Conservation (phyloP, 2,888 invertebrate species). For the Troides helena region DNA sequence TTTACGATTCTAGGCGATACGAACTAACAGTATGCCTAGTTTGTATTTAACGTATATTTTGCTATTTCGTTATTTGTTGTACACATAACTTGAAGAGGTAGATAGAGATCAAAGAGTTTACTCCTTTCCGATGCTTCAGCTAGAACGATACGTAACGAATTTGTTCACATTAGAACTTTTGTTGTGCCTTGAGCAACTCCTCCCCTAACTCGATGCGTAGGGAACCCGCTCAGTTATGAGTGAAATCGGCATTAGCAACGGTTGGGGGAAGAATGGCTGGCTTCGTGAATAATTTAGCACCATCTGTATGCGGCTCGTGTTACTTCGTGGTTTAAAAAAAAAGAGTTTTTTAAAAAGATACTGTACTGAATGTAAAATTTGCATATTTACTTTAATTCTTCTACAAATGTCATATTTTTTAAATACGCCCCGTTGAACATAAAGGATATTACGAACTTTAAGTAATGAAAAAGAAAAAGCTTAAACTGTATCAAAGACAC, state of each 20-base stretch:
- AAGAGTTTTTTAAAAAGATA: slow-evolving; percentile 14
- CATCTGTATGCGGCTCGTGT: slow-evolving; percentile 28
- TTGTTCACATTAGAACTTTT: slow-evolving; percentile 28
- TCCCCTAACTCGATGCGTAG: slow-evolving; percentile 10
- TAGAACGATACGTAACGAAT: slow-evolving; percentile 19
- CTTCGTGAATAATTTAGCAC: slow-evolving; percentile 25
- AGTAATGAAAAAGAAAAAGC: no score
- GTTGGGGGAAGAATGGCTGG: slow-evolving; percentile 23
- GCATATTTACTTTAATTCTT: background rate
- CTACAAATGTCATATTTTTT: background rate
- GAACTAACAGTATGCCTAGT: background rate
- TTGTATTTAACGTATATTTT: background rate
- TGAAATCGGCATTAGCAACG: slow-evolving; percentile 30
- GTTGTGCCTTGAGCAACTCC: slow-evolving; percentile 26
- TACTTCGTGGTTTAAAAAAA: background rate
- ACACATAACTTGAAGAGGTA: background rate
- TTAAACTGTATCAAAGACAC: no score
- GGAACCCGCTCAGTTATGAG: slow-evolving; percentile 28
- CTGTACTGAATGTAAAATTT: background rate
- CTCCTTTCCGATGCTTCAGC: background rate
- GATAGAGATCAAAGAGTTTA: slow-evolving; percentile 23
- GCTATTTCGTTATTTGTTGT: background rate
- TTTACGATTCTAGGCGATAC: no score
- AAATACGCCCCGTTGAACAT: background rate
- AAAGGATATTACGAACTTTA: background rate